These are phyloP conservation scores for Falco rusticolus DNA, from an alignment of 2,797 vertebrate species.

Conservation along the genomic window DNA sequence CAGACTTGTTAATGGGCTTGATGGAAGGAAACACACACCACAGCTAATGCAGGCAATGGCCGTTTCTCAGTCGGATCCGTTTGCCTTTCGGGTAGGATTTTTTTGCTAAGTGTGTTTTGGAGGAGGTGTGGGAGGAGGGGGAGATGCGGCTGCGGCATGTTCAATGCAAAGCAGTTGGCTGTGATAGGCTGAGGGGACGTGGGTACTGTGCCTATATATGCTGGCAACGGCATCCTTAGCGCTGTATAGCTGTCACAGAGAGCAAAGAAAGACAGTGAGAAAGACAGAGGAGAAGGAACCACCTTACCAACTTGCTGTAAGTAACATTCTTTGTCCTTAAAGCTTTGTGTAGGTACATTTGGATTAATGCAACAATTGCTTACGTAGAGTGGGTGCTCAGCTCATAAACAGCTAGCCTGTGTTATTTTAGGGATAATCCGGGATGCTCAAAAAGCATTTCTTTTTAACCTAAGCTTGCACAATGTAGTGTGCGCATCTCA, in stretches of 20 bases:
- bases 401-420: not conserved
- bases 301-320: constrained; percentile 64
- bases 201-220: constrained; percentile 73
- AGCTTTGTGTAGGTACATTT: not conserved
- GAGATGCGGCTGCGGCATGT: constrained; percentile 55
- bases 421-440: not conserved
- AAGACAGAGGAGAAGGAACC: constrained; percentile 5
- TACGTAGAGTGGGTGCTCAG: not conserved
- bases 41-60: not conserved
- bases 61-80: not conserved
- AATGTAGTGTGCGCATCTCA: not conserved
- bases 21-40: not conserved
- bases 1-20: not conserved
- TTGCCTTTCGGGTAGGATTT: not conserved
- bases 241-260: constrained; percentile 69
- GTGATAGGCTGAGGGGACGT: constrained; percentile 78
- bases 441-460: not conserved
- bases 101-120: not conserved
- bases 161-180: constrained; percentile 56
- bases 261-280: constrained; percentile 32
- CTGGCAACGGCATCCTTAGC: constrained; percentile 63
- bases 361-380: not conserved
- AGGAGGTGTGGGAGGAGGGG: constrained; percentile 19
- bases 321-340: constrained; percentile 63
- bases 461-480: not conserved